Evolutionary conservation across 2,888 invertebrate genomes (phyloP), one percentile per base, ranked within the genome.

Genomic region (Microctonus hyperodae): DNA sequence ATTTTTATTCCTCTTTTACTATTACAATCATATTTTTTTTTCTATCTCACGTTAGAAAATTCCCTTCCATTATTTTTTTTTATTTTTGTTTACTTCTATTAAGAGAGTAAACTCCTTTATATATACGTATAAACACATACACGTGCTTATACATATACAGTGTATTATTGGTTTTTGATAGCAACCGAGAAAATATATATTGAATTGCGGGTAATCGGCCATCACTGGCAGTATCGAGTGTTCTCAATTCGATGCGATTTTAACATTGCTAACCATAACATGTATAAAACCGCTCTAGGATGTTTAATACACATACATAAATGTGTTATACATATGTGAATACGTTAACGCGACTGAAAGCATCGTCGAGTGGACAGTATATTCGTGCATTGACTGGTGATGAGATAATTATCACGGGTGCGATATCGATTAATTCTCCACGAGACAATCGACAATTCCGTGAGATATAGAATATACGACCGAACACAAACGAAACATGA

Each of bases 361-460:
- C 31, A 35, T 44, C 23, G 50, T 58, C 31, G 64, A 50, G 57
- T 58, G 25, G 58, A 57, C 58, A 7, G 4, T 44, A 44, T n/a
- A 44, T 16, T 64, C 28, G 50, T 20, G 50, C 51, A 53, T 63
- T 44, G 31, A 11, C 50, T 48, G n/a, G 11, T 16, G 58, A 57
- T 10, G 56, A 56, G 66, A 66, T 66, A 61, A 66, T 66, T 61
- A 66, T 66, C 61, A 50, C 28, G 35, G 20, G 33, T 48, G 56
- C 56, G 56, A 56, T 66, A 66, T 61, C 56, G 66, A 61, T 61
- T 61, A 61, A 61, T 48, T 58, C 35, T 16, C 37, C 40, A n/a
- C 53, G 53, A 53, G 62, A 53, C 53, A 53, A 62, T 62, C 25
- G 53, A 62, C 51, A 62, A 53, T 37, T 62, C 62, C 53, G 53